Evolutionary conservation across 1,140 invertebrate species (phyloP), one percentile per base, ranked within the genome.

Genomic region (Telenomus remus): DNA sequence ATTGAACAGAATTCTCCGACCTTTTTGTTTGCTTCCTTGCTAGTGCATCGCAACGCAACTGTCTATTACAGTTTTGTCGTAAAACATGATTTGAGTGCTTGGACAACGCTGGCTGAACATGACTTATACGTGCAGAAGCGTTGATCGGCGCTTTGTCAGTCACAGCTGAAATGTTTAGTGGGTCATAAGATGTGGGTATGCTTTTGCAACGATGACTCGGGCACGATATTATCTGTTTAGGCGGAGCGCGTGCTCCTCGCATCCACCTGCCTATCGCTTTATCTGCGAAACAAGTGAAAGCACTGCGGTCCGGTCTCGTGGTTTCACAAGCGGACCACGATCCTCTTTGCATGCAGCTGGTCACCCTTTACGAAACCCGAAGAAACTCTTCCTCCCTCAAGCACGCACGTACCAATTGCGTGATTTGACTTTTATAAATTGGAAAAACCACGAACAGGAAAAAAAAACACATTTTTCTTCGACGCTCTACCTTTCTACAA

Each of bases 101-200:
- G 19, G 19, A 27, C 19, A 27, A 27, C 19, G 19, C 19, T 27
- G 19, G 19, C 19, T 27, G 19, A 27, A 27, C 19, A 27, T 27
- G 37, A n/a, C 9, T 39, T 39, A 39, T 11, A 61, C 76, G 79
- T 51, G 59, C 42, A 42, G 37, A 81, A 73, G 49, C 73, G 71
- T 55, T 80, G 81, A 81, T 80, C 80, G 81, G 50, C 66, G 76
- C 75, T 74, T 74, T 43, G 65, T 50, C 37, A 54, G 82, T 84
- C 76, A 86, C 84, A 81, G 79, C 70, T 80, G 78, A 75, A 70
- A 76, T 81, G 51, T 34, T 83, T 83, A 84, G 76, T 82, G 73
- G 84, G 83, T 80, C 82, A 80, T 39, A 74, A 81, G 80, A 81
- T 76, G 61, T 79, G 77, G 80, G 19, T 27, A 27, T 75, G 54